Evolutionary conservation across 1,140 invertebrate genomes (phyloP).

Genomic region (Microplitis demolitor): DNA sequence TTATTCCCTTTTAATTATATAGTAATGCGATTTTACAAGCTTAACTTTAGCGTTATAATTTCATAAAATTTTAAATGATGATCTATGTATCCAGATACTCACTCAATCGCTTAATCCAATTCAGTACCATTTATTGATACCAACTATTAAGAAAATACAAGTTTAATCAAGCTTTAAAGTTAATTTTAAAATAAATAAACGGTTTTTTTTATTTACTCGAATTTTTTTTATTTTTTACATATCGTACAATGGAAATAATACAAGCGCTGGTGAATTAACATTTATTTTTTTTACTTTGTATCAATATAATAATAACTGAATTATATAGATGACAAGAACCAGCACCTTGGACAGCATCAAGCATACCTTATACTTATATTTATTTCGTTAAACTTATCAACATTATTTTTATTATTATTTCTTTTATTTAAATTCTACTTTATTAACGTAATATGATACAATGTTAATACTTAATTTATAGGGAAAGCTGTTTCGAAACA

Average conservation of each 20-base stretch:
- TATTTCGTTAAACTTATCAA: conserved; percentile 23
- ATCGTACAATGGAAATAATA: conserved; percentile 61
- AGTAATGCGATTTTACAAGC: no score
- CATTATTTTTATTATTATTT: conserved; percentile 21
- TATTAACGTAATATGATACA: conserved; percentile 55
- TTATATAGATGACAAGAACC: background rate
- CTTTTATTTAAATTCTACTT: conserved; percentile 39
- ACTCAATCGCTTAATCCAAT: no score
- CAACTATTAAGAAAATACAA: background rate
- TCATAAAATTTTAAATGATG: no score
- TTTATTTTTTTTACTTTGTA: conserved; percentile 20
- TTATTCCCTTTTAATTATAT: no score
- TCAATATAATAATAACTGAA: background rate
- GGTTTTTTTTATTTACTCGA: conserved; percentile 35
- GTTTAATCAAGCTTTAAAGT: background rate
- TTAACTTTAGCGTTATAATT: no score
- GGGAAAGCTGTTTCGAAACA: conserved; percentile 41
- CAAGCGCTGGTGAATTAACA: conserved; percentile 51
- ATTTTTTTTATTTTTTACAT: conserved; percentile 58
- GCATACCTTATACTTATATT: conserved; percentile 1
- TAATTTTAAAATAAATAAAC: background rate
- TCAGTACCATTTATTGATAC: no score
- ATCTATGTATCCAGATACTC: no score
- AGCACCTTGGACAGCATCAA: background rate
- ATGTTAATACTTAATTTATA: conserved; percentile 53